Evolutionary conservation across 2,113 vertebrate species (phyloP), one percentile per base, ranked within the genome.

Genomic region (Corydoras sp.): DNA sequence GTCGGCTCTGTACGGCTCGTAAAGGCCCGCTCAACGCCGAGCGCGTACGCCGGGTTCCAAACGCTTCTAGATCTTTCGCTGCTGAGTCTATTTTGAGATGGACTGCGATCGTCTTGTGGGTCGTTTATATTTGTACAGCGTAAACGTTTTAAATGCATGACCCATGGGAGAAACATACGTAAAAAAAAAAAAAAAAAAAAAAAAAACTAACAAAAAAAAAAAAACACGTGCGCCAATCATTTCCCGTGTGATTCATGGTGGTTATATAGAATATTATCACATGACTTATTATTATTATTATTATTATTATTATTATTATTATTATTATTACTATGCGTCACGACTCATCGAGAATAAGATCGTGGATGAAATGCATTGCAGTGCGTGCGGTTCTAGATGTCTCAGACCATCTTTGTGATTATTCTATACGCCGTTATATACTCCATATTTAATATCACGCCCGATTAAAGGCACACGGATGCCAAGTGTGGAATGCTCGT

Each of bases 111-210:
- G 83, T 87, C 54, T 81, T 80, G 85, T 88, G 82, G 76, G 82
- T 85, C 79, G 84, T 89, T 85, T 91, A 84, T 88, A 88, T 90
- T 88, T 90, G 85, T 89, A 88, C 84, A 86, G 87, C 86, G 88
- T 84, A 85, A 76, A 86, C 81, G 77, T 85, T 88, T 82, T 72
- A 76, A 84, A 65, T 88, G 90, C 87, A 90, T 89, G 83, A 80
- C 86, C 80, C 80, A 81, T 80, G 73, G 75, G 75, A 79, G 79
- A 69, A 18, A 54, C 30, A 30, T 68, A 51, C 11, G 65, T 15
- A 32, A 76, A 77, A 78, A 69, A 69, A 67, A 65, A 69, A 8
- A 43, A 43, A 43, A 35, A 35, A 35, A 35, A 6, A 35, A 35
- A 76, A 77, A 78, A 69, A 69, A 67, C n/a, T n/a, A n/a, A n/a